Conservation (phyloP, 1,140 invertebrate species). For the Hormaphis cornu region DNA sequence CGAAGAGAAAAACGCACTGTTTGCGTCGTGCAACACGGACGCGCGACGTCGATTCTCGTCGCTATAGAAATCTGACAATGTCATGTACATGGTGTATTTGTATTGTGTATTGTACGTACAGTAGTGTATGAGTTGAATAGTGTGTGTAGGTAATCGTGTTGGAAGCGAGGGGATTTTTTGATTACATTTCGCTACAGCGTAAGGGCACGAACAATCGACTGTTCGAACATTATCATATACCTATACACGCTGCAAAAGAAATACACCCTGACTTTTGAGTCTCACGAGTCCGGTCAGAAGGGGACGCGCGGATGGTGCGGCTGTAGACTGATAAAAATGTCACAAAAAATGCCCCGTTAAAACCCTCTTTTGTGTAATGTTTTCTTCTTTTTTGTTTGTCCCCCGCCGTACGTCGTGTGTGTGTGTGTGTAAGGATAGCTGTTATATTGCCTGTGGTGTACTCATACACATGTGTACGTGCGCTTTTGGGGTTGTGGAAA, state of each 20-base stretch:
- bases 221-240: background rate
- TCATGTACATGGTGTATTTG: no score
- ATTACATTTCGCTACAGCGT: background rate
- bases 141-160: background rate
- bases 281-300: conserved; percentile 1
- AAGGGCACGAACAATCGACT: background rate
- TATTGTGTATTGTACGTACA: no score
- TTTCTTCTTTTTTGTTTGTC: no score
- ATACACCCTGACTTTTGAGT: conserved; percentile 22
- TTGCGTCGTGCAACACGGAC: no score
- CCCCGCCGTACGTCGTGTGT: background rate
- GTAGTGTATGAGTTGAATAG: no score
- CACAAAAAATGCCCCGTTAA: background rate
- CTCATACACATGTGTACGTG: background rate
- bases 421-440: background rate
- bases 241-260: background rate
- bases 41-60: no score
- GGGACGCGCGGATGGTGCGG: no score
- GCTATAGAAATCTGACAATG: no score
- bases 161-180: background rate
- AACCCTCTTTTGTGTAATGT: conserved; percentile 15
- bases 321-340: conserved; percentile 12
- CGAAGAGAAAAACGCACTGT: no score
- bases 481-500: conserved; percentile 8
- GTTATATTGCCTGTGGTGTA: background rate